Conservation (phyloP, 2,113 vertebrate genomes). For the Phyllostomus hastatus region DNA sequence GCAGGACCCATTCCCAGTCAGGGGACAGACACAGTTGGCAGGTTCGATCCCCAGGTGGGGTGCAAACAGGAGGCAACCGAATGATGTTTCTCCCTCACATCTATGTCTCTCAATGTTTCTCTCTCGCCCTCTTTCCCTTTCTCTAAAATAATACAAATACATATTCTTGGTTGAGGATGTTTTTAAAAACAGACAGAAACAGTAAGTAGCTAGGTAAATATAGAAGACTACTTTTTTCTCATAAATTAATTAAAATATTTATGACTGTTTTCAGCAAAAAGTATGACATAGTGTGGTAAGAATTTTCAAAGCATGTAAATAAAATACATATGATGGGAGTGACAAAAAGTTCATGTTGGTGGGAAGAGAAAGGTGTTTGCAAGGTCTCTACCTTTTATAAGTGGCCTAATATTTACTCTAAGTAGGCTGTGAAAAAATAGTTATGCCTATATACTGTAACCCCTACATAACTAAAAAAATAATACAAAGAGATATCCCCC, state of each 20-base stretch:
- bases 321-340: not conserved
- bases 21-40: no score
- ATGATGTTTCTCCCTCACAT: no score
- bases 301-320: not conserved
- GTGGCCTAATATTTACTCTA: not conserved
- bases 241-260: conserved; percentile 18
- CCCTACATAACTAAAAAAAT: not conserved
- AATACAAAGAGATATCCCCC: not conserved
- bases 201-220: not conserved
- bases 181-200: not conserved
- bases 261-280: not conserved
- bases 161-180: no score
- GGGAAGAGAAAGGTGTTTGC: not conserved
- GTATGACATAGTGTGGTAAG: not conserved
- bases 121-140: no score
- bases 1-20: no score
- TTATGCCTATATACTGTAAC: not conserved
- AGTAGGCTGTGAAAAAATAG: not conserved
- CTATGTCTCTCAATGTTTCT: no score
- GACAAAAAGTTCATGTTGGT: not conserved
- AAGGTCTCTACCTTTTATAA: not conserved
- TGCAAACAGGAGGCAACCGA: no score
- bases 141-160: no score
- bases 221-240: not conserved
- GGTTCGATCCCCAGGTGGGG: no score